Conservation (phyloP, 2,113 vertebrate genomes). For the Heterochromis multidens region DNA sequence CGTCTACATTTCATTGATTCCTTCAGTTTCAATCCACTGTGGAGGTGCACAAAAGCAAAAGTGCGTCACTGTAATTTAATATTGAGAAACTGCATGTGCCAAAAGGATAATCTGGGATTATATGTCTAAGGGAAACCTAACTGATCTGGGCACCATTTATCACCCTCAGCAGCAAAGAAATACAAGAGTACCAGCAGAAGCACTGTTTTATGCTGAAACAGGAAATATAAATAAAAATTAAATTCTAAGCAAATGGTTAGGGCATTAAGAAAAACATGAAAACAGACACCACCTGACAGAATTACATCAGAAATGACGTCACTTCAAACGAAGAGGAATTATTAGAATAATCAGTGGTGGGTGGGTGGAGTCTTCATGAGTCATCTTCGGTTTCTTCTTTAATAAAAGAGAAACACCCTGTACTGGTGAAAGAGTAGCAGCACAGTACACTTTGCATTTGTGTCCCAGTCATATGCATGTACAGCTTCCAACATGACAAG, state of each 20-base stretch:
- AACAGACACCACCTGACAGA: not conserved
- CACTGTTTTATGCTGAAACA: not conserved
- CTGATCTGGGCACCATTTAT: not conserved
- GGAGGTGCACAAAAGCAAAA: not conserved
- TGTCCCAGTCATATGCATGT: not conserved
- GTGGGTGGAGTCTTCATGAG: slow-evolving; percentile 6
- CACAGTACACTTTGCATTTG: not conserved
- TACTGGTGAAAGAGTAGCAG: not conserved
- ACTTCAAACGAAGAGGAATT: not conserved
- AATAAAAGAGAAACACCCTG: not conserved
- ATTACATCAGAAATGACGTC: not conserved
- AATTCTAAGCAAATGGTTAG: not conserved
- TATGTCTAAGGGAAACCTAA: not conserved
- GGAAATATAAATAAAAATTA: not conserved
- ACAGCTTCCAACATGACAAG: not conserved
- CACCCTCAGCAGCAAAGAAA: not conserved
- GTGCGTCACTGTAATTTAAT: not conserved
- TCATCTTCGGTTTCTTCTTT: slow-evolving; percentile 14
- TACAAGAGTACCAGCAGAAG: not conserved
- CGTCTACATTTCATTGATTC: not conserved
- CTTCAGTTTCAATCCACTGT: not conserved
- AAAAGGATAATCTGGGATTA: not conserved
- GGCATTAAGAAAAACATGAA: not conserved
- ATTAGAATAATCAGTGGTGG: slow-evolving; percentile 12
- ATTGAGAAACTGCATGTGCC: not conserved